Percentiles rank a stretch among this genome's conserved stretches.
These are phyloP conservation scores for Apodemia hepburni DNA, from an alignment of 2,888 invertebrate genomes.

Conservation along the genomic window DNA sequence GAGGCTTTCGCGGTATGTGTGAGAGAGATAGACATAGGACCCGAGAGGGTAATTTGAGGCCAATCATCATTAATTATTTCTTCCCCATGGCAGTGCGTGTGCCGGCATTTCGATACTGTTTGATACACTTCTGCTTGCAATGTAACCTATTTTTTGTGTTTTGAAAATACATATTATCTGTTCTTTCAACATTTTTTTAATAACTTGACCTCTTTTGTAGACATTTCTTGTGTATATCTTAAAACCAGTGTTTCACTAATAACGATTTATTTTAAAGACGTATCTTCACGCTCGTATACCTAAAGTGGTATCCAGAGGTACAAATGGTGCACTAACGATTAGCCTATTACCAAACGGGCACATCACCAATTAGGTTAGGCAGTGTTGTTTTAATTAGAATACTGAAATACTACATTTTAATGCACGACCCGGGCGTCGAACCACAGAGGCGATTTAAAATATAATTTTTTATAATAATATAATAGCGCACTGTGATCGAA, in stretches of 20 bases:
- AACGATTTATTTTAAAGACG: neutral
- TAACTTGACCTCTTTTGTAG: neutral
- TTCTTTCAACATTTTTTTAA: neutral
- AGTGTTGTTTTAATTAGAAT: too few species aligned
- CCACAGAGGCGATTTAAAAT: too few species aligned
- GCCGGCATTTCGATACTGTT: slow-evolving; percentile 52
- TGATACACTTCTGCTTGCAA: slow-evolving; percentile 43
- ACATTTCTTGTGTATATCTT: neutral
- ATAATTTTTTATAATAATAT: too few species aligned
- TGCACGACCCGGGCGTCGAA: too few species aligned
- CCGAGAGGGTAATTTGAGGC: slow-evolving; percentile 74
- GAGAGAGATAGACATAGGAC: slow-evolving; percentile 49
- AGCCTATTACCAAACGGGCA: too few species aligned
- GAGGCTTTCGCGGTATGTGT: slow-evolving; percentile 36
- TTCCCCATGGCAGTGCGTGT: slow-evolving; percentile 61
- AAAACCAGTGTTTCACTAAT: neutral
- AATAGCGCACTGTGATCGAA: too few species aligned
- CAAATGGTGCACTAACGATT: too few species aligned
- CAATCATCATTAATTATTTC: slow-evolving; percentile 79
- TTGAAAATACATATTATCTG: slow-evolving; percentile 17
- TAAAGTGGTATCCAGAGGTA: too few species aligned
- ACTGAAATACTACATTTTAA: too few species aligned
- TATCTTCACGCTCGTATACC: too few species aligned
- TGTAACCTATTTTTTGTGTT: slow-evolving; percentile 39
- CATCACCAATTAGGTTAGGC: too few species aligned